Evolutionary conservation across 2,797 vertebrate genomes (phyloP), one percentile per base, ranked within the genome.

Genomic region (Limnodromus scolopaceus): DNA sequence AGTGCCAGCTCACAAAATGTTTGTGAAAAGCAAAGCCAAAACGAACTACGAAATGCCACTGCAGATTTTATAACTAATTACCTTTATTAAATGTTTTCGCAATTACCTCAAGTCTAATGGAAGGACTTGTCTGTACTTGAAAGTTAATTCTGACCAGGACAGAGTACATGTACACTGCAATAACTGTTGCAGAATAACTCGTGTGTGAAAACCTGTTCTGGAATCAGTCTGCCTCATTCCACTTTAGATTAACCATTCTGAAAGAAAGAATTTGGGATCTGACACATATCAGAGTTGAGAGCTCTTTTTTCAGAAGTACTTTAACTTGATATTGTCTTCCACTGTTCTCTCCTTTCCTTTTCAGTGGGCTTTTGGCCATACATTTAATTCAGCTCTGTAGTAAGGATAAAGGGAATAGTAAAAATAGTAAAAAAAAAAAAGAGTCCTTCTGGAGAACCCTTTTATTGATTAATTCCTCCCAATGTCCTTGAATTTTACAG

Each of bases 151-250:
- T 95, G 81, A 70, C 28, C 63, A 70, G 63, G 36, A 76, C 17
- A 89, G 65, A 48, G 65, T 81, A 72, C 55, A 39, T 0, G 1
- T 27, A 43, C 54, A 19, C 51, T 94, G 77, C 80, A 92, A 34
- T 45, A 82, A 54, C 58, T 74, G 22, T 39, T 92, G 88, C 86
- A 93, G 86, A 91, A 74, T 60, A 92, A 80, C 63, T 82, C 10
- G 3, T 53, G 49, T 75, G 78, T 94, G 77, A 93, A 96, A 87
- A 77, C 39, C 10, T 82, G n/a, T 76, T 89, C 71, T 91, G 63
- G 63, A 89, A 63, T 87, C 57, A 63, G 32, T 49, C 46, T 74
- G 25, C n/a, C 43, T 76, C 6, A 0, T 54, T 84, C 57, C 16
- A 55, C 57, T 91, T 95, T 28, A 69, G 65, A 90, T 86, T 81